Base-by-base conservation (phyloP, 1,140 invertebrate species). In the Drosophila sechellia region DNA sequence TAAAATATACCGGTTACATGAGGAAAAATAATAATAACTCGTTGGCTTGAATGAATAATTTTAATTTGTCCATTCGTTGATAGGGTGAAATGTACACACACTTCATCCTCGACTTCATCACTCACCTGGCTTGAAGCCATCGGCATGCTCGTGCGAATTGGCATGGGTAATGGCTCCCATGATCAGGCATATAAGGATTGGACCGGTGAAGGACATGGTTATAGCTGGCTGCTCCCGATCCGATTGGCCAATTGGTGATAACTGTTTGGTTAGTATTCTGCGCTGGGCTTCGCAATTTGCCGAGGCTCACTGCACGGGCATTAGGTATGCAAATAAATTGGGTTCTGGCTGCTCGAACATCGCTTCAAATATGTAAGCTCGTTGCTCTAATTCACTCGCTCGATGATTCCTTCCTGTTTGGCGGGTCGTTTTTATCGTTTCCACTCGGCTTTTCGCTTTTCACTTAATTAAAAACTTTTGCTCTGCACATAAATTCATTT, bases 111-210 rank as follows among this genome's bases (percentile, higher is more conserved):
- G 31, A n/a, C n/a, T 13, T 39, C 5, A 50, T 35, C 10, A 65
- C 85, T 90, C 34, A 91, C 90, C 90, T 71, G 90, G 90, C 53
- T 91, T 91, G 31, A 91, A 91, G 45, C 90, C 90, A 69, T 91
- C 90, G 58, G 60, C 71, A 45, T 91, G 90, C 57, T 91, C 90
- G 45, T 91, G 90, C 25, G 79, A 64, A 35, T 74, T 71, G 12
- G 15, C 49, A 27, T 72, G 45, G 52, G 79, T 66, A 39, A 90
- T 35, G 10, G 64, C 64, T 34, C 70, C 80, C 61, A 84, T 66
- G 35, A 81, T 59, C 65, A 89, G 64, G 64, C 71, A 77, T 45
- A 83, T 35, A 12, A 77, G 27, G 22, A 79, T 49, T 35, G 52
- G 34, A 6, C 42, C 48, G 45, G 52, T 46, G 59, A 53, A 74